These are phyloP conservation scores for Pteromalus puparum DNA, from an alignment of 1,140 invertebrate species.

Conservation along the genomic window DNA sequence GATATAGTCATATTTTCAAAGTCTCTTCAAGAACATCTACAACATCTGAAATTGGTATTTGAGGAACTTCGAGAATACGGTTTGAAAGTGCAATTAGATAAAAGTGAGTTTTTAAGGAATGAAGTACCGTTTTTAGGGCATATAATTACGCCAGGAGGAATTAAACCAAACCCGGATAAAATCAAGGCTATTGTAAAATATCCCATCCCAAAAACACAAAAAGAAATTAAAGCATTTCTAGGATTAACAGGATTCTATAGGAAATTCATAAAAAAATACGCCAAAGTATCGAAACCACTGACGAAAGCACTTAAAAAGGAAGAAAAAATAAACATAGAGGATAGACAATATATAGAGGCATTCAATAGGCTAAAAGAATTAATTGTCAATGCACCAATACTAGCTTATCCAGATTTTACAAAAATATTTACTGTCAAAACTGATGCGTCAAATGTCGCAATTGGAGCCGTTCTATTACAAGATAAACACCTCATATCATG, in stretches of 20 bases:
- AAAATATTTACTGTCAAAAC: too few species aligned
- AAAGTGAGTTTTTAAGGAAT: conserved; percentile 30
- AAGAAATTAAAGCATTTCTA: conserved; percentile 17
- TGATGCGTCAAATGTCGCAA: too few species aligned
- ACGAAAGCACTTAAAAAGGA: too few species aligned
- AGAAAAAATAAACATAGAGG: too few species aligned
- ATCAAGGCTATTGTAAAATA: neutral
- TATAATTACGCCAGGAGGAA: conserved; percentile 7
- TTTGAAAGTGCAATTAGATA: conserved; percentile 11
- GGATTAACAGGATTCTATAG: conserved; percentile 55
- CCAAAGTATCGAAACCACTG: too few species aligned
- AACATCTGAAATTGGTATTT: neutral
- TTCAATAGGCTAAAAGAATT: too few species aligned
- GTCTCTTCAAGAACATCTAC: conserved; percentile 26
- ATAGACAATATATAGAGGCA: conserved; percentile 2
- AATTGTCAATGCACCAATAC: too few species aligned
- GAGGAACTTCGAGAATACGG: neutral
- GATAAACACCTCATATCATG: too few species aligned
- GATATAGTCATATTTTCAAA: too few species aligned
- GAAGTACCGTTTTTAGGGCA: conserved; percentile 36
- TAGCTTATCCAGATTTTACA: too few species aligned
- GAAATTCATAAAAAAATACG: conserved; percentile 58
- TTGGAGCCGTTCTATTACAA: too few species aligned
- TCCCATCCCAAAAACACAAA: conserved; percentile 7
- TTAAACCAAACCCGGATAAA: conserved; percentile 11